phyloP scores from a whole-genome alignment of 2,888 invertebrate species.

The Zootermopsis nevadensis region DNA sequence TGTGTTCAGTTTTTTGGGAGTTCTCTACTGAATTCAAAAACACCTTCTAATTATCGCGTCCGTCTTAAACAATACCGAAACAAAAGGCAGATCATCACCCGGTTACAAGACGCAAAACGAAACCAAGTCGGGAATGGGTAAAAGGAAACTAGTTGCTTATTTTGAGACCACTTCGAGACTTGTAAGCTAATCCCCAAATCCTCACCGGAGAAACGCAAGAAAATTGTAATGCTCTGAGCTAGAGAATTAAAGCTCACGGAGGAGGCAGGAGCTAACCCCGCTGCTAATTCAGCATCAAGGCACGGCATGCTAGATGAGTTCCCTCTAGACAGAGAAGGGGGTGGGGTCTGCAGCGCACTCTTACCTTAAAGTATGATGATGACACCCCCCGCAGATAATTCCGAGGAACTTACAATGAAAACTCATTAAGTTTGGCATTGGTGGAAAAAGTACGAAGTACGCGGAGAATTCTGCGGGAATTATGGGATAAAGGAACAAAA shows the following conservation, averaged over 20 bases:
- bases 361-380: neutral
- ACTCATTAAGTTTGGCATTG: neutral
- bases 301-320: conserved; percentile 31
- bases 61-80: too few relatives aligned
- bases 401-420: neutral
- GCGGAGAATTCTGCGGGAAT: neutral
- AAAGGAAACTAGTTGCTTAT: too few relatives aligned
- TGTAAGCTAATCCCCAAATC: conserved; percentile 9
- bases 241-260: conserved; percentile 21
- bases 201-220: neutral
- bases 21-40: too few relatives aligned
- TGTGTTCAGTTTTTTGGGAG: too few relatives aligned
- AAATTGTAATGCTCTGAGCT: conserved; percentile 12
- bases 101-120: too few relatives aligned
- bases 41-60: too few relatives aligned
- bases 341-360: neutral
- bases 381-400: neutral
- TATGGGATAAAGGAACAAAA: neutral
- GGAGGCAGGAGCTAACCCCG: neutral
- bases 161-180: neutral
- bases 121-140: too few relatives aligned
- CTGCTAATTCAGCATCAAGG: conserved; percentile 32
- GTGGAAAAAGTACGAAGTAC: neutral
- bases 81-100: too few relatives aligned
- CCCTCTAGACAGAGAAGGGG: conserved; percentile 1